phyloP scores from a whole-genome alignment of 1,140 invertebrate genomes.

The Diprion similis region DNA sequence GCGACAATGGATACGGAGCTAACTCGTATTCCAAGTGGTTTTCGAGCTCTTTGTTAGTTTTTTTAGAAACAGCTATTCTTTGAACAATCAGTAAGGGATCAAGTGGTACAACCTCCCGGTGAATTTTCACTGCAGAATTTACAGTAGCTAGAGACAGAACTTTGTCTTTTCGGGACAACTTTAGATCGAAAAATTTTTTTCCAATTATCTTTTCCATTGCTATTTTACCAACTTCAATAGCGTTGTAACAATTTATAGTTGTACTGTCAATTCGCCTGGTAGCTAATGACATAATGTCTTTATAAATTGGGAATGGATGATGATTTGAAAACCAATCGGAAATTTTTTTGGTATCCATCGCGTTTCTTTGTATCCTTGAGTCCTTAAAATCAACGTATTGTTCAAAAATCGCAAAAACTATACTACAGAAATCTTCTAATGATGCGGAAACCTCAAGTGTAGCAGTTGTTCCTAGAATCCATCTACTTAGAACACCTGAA shows the following conservation, averaged over 20 bases:
- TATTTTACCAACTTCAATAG: constrained; percentile 36
- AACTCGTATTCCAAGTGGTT: constrained; percentile 42
- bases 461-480: constrained; percentile 12
- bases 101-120: constrained; percentile 45
- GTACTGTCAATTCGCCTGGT: constrained; percentile 31
- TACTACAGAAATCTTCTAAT: constrained; percentile 19
- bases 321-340: constrained; percentile 11
- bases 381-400: constrained; percentile 19
- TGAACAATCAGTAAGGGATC: constrained; percentile 53
- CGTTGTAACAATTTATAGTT: constrained; percentile 38
- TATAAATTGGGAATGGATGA: constrained; percentile 27
- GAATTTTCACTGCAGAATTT: constrained; percentile 33
- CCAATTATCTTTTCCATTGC: constrained; percentile 33
- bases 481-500: constrained; percentile 5
- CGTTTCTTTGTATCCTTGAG: constrained; percentile 11
- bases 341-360: constrained; percentile 16
- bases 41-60: constrained; percentile 36
- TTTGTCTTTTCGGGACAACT: constrained; percentile 30
- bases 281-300: constrained; percentile 41
- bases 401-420: constrained; percentile 8
- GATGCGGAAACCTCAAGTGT: constrained; percentile 6
- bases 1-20: constrained; percentile 38
- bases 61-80: constrained; percentile 40
- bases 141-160: constrained; percentile 31
- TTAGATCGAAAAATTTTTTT: constrained; percentile 20